A percentile compares a stretch with the other conserved stretches of the same genome.
Conservation (phyloP, 2,797 vertebrate species). For the Muscicapa striata region DNA sequence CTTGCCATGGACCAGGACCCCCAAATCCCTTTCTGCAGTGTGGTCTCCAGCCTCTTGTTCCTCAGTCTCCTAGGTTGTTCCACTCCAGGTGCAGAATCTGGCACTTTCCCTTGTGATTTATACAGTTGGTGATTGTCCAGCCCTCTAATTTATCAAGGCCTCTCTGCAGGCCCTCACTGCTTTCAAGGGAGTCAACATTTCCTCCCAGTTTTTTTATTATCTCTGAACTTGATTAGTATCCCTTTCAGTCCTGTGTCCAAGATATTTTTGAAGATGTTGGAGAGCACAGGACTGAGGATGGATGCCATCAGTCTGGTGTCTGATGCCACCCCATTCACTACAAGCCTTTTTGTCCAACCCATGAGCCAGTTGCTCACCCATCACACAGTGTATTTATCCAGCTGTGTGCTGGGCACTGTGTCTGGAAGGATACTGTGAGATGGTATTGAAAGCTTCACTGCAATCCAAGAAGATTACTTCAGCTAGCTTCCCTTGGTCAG, state of each 20-base stretch:
- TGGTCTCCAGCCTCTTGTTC: neutral
- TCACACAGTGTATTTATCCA: neutral
- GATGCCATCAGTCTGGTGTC: rapidly evolving
- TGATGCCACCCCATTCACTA: no score
- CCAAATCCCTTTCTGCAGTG: rapidly evolving
- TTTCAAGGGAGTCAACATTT: neutral
- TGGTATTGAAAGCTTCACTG: neutral
- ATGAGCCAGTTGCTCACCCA: neutral
- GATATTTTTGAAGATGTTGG: neutral
- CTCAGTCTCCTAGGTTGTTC: no score
- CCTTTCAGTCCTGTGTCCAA: neutral
- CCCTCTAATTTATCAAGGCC: neutral
- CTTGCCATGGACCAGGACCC: rapidly evolving
- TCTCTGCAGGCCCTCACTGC: neutral
- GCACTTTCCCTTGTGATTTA: neutral
- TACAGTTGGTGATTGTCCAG: neutral
- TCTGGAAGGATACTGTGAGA: neutral
- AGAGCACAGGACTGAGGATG: neutral
- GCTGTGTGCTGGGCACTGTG: neutral
- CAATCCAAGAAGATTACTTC: neutral
- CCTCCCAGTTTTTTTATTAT: neutral
- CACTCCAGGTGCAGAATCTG: rapidly evolving
- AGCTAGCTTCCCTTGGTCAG: neutral
- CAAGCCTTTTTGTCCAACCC: neutral
- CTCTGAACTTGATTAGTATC: neutral